Percentiles rank a stretch among this genome's conserved stretches.
These are phyloP conservation scores for Acanthurus lineatus DNA, from an alignment of 2,797 vertebrate species.

Conservation along the genomic window DNA sequence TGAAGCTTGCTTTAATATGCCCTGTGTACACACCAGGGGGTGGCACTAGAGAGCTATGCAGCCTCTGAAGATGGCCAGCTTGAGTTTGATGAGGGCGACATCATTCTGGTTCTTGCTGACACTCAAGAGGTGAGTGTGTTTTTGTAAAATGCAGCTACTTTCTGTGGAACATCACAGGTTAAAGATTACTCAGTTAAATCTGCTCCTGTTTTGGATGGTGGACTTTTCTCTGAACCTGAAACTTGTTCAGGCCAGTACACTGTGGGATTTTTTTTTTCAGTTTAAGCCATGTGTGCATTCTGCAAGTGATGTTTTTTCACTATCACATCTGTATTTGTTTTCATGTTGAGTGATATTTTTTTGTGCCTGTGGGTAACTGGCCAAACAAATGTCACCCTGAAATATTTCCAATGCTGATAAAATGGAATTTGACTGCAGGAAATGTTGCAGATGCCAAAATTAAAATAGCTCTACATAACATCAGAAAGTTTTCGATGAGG, in stretches of 20 bases:
- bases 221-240: not conserved
- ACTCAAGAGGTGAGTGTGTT: slow-evolving; percentile 65
- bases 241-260: not conserved
- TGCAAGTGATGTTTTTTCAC: not conserved
- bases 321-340: not conserved
- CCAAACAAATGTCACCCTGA: not conserved
- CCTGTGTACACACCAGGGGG: slow-evolving; percentile 70
- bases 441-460: slow-evolving; percentile 4
- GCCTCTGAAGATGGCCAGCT: slow-evolving; percentile 70
- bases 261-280: not conserved
- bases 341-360: not conserved
- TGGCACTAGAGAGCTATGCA: slow-evolving; percentile 76
- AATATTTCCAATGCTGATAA: not conserved
- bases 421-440: slow-evolving; percentile 11
- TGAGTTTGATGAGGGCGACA: slow-evolving; percentile 80
- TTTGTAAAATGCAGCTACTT: not conserved
- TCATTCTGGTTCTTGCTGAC: slow-evolving; percentile 75
- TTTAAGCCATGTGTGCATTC: not conserved
- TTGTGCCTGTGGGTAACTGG: not conserved
- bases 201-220: not conserved
- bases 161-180: no score
- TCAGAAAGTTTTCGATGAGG: not conserved
- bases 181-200: not conserved
- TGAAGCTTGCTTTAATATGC: not conserved
- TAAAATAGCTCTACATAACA: not conserved